Conservation (phyloP, 2,888 invertebrate genomes). For the Lasiommata megera region DNA sequence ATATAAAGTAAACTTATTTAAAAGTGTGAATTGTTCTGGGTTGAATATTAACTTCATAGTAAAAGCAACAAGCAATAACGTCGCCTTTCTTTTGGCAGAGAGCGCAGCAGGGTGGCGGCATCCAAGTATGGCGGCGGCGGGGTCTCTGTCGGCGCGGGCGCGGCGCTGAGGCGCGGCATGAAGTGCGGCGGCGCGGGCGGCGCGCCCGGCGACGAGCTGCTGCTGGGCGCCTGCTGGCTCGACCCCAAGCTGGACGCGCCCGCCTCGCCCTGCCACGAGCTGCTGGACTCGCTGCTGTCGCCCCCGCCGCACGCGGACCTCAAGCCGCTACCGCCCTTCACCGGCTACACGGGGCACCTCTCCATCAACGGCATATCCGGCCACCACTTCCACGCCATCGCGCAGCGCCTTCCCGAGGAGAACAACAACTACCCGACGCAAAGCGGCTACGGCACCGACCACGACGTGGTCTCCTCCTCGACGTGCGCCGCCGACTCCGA, state of each 20-base stretch:
- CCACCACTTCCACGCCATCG: conserved; percentile 93
- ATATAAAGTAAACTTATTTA: too few species aligned
- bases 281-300: conserved; percentile 85
- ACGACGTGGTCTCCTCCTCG: conserved; percentile 88
- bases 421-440: conserved; percentile 86
- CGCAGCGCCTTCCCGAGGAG: conserved; percentile 87
- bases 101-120: conserved; percentile 76
- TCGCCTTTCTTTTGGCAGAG: conserved; percentile 56
- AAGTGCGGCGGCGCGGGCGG: conserved; percentile 77
- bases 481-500: conserved; percentile 85
- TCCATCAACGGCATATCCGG: conserved; percentile 94
- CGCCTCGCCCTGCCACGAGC: conserved; percentile 81
- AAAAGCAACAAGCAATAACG: too few species aligned
- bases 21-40: too few species aligned
- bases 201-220: conserved; percentile 84
- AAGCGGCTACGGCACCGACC: conserved; percentile 83
- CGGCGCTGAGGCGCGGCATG: conserved; percentile 79
- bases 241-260: conserved; percentile 79
- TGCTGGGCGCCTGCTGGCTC: conserved; percentile 88
- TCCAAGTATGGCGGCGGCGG: conserved; percentile 78
- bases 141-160: conserved; percentile 66
- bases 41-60: too few species aligned
- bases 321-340: conserved; percentile 91
- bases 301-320: conserved; percentile 88
- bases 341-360: conserved; percentile 91